These are phyloP conservation scores for Amphibalanus amphitrite DNA, from an alignment of 1,140 invertebrate genomes.

Conservation along the genomic window DNA sequence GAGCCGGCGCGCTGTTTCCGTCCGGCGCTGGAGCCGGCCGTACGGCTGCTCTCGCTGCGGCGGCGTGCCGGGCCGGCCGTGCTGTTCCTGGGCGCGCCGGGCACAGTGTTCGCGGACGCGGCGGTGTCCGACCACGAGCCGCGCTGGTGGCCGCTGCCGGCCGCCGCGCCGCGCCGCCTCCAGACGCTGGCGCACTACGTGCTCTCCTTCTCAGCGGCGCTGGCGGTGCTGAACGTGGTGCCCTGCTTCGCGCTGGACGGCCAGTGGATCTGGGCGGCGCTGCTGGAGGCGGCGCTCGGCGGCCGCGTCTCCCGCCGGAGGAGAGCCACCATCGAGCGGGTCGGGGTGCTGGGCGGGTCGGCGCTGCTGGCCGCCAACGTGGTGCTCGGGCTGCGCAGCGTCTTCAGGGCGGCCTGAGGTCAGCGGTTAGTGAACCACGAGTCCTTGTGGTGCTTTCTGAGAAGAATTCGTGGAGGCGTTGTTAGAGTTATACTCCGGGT, in stretches of 20 bases:
- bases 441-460: too few relatives aligned
- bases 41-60: slow-evolving; percentile 37
- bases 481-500: too few relatives aligned
- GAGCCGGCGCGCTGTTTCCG: slow-evolving; percentile 44
- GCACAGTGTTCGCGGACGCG: slow-evolving; percentile 50
- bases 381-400: background rate
- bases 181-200: slow-evolving; percentile 48
- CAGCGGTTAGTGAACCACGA: too few relatives aligned
- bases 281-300: slow-evolving; percentile 25
- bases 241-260: slow-evolving; percentile 89
- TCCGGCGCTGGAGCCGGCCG: slow-evolving; percentile 57
- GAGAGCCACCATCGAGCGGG: background rate
- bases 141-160: slow-evolving; percentile 41
- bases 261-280: slow-evolving; percentile 53
- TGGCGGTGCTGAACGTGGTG: slow-evolving; percentile 78
- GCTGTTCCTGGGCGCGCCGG: slow-evolving; percentile 53
- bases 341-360: background rate
- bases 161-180: slow-evolving; percentile 49
- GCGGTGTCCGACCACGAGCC: slow-evolving; percentile 64
- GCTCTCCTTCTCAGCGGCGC: slow-evolving; percentile 72
- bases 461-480: too few relatives aligned
- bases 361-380: background rate
- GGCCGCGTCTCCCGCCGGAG: background rate
- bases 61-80: slow-evolving; percentile 35
- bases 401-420: background rate